A percentile compares a stretch with the other conserved stretches of the same genome.
Conservation (phyloP, 2,113 vertebrate species). For the Cromileptes altivelis region DNA sequence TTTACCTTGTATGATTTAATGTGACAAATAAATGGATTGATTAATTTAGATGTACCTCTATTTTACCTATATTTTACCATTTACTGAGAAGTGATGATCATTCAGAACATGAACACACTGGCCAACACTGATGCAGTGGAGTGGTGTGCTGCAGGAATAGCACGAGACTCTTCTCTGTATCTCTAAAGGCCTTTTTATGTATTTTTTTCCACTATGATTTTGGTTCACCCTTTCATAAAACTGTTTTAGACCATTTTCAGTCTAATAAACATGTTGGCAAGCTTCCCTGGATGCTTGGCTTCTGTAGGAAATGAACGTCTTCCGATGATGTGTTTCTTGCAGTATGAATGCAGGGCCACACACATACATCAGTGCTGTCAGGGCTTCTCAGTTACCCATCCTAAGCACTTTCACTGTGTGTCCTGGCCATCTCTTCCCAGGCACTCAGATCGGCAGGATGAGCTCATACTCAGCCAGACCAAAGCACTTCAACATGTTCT, state of each 20-base stretch:
- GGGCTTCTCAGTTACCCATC: constrained; percentile 23
- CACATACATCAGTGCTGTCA: constrained; percentile 33
- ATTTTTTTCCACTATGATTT: not conserved
- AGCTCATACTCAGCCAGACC: constrained; percentile 62
- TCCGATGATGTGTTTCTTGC: constrained; percentile 3
- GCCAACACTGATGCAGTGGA: not conserved
- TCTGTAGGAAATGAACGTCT: constrained; percentile 17
- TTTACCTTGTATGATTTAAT: too few species aligned
- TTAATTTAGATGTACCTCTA: too few species aligned
- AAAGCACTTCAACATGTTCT: constrained; percentile 62
- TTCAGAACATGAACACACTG: not conserved
- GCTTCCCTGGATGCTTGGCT: constrained; percentile 9
- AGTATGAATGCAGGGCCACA: constrained; percentile 41
- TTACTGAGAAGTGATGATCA: not conserved
- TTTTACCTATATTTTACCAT: not conserved
- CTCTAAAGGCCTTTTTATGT: not conserved
- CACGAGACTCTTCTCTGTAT: not conserved
- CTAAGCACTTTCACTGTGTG: constrained; percentile 17
- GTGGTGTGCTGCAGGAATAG: not conserved
- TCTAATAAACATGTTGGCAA: constrained; percentile 11
- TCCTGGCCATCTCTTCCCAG: constrained; percentile 31
- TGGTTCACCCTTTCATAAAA: not conserved
- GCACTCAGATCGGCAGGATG: constrained; percentile 45
- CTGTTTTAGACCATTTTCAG: not conserved
- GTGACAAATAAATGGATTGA: too few species aligned